phyloP scores from a whole-genome alignment of 2,113 vertebrate species.

The Acanthochromis polyacanthus region DNA sequence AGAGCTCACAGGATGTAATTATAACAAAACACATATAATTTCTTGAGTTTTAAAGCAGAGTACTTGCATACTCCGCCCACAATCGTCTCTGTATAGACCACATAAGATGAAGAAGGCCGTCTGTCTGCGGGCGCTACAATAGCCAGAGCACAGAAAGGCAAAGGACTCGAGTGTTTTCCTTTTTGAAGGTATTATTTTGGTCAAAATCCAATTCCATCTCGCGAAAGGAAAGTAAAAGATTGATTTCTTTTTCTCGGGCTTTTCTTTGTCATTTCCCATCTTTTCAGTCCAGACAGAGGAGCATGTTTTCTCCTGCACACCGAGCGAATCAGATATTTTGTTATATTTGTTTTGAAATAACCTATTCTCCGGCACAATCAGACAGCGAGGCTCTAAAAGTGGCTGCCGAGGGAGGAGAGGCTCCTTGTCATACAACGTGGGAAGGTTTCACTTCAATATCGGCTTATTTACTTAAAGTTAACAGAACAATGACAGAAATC shows the following conservation, averaged over 20 bases:
- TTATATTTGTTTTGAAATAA: constrained; percentile 61
- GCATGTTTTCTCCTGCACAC: constrained; percentile 35
- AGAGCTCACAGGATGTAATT: background rate
- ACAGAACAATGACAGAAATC: background rate
- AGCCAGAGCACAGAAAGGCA: background rate
- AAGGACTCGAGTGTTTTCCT: constrained; percentile 11
- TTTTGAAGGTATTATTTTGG: constrained; percentile 45
- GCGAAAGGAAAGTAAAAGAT: constrained; percentile 49
- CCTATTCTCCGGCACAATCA: constrained; percentile 36
- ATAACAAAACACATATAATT: background rate
- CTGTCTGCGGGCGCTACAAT: constrained; percentile 13
- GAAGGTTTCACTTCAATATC: constrained; percentile 2
- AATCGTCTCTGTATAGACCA: background rate
- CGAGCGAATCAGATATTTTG: constrained; percentile 55
- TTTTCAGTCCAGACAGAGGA: constrained; percentile 36
- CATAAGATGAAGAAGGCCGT: background rate
- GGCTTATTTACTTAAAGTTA: constrained; percentile 28
- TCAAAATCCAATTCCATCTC: constrained; percentile 66
- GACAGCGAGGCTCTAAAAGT: constrained; percentile 12
- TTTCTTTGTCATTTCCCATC: constrained; percentile 54
- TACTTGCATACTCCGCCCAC: background rate
- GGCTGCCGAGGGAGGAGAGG: too few relatives aligned
- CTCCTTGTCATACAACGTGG: background rate
- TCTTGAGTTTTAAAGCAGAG: constrained; percentile 1
- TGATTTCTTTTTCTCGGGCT: constrained; percentile 57